Evolutionary conservation across 2,113 vertebrate species (phyloP).

Genomic region (Amphilophus citrinellus): DNA sequence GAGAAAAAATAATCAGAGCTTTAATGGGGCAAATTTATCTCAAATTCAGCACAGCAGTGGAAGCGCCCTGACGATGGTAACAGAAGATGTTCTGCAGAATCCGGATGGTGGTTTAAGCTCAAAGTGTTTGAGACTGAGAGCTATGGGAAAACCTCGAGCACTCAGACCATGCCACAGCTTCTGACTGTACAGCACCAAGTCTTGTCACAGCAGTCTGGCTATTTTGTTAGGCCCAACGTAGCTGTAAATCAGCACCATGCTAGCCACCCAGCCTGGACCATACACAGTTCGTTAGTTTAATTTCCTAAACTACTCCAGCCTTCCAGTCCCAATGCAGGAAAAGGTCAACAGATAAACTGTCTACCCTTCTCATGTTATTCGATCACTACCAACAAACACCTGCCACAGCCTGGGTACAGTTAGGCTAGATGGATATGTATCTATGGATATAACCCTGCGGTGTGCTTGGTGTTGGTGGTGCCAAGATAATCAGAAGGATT

Average conservation of each 20-base stretch:
- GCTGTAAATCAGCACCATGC: constrained; percentile 67
- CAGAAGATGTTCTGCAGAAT: constrained; percentile 39
- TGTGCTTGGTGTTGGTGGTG: constrained; percentile 55
- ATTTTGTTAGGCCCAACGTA: constrained; percentile 63
- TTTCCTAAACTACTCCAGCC: constrained; percentile 31
- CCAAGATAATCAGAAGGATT: constrained; percentile 75
- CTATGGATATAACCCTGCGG: constrained; percentile 63
- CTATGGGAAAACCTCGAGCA: constrained; percentile 34
- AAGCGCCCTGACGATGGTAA: constrained; percentile 31
- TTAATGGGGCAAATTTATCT: constrained; percentile 74
- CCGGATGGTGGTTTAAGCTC: background rate
- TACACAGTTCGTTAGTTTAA: constrained; percentile 22
- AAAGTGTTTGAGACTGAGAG: constrained; percentile 6
- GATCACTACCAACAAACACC: constrained; percentile 72
- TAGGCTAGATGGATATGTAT: constrained; percentile 61
- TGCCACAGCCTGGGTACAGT: constrained; percentile 46
- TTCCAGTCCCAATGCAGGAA: constrained; percentile 15
- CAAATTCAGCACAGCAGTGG: constrained; percentile 61
- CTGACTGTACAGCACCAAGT: constrained; percentile 41
- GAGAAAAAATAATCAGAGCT: constrained; percentile 74
- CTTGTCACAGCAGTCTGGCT: constrained; percentile 58
- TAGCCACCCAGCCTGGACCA: constrained; percentile 25
- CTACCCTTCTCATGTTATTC: constrained; percentile 58
- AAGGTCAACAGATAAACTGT: constrained; percentile 61
- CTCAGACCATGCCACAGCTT: constrained; percentile 30